A percentile compares a stretch with the other conserved stretches of the same genome.
Evolutionary conservation across 2,113 vertebrate species (phyloP).

Genomic region (Dasyurus viverrinus): DNA sequence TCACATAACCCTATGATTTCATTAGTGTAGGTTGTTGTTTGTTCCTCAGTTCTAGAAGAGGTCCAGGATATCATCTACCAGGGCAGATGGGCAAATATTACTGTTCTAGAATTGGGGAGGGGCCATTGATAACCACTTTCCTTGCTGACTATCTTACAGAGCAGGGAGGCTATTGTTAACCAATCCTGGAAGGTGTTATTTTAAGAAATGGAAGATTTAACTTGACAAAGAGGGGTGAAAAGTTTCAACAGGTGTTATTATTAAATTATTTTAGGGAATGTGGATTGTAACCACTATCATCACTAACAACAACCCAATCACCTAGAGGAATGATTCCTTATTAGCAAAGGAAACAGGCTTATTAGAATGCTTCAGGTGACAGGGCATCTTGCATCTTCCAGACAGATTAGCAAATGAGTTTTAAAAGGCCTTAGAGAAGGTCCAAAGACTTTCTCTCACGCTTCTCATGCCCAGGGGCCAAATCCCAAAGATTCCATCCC

Average conservation of each 20-base stretch:
- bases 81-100: not conserved
- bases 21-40: not conserved
- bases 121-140: not conserved
- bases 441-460: too few species aligned
- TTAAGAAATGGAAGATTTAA: not conserved
- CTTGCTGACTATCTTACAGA: not conserved
- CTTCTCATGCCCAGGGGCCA: not conserved
- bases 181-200: not conserved
- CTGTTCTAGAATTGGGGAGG: not conserved
- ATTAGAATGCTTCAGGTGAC: not conserved
- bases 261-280: not conserved
- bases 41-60: too few species aligned
- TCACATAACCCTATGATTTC: not conserved
- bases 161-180: not conserved
- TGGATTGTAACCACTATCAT: not conserved
- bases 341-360: not conserved
- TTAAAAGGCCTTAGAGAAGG: not conserved
- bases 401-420: not conserved
- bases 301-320: not conserved
- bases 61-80: not conserved
- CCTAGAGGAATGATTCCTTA: not conserved
- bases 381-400: not conserved
- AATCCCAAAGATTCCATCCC: not conserved
- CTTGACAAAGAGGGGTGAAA: not conserved
- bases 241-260: not conserved